Evolutionary conservation across 2,888 invertebrate genomes (phyloP).

Genomic region (Ethmia dodecea): DNA sequence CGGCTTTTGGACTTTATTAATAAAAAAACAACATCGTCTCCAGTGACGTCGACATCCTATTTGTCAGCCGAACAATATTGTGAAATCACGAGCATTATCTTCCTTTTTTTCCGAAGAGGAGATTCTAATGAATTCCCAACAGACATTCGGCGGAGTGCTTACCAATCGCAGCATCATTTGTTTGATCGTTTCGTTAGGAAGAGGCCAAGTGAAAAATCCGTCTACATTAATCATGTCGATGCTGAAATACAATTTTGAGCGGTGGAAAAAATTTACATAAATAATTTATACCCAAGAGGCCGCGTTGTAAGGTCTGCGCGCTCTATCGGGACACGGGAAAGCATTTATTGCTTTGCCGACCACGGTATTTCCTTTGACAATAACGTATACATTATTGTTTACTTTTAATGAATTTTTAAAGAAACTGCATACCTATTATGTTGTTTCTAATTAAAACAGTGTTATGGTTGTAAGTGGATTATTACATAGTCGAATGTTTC

Average conservation of each 20-base stretch:
- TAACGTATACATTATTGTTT: too few species aligned
- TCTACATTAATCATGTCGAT: constrained; percentile 69
- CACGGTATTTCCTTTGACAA: too few species aligned
- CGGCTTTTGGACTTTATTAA: constrained; percentile 13
- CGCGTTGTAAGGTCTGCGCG: constrained; percentile 30
- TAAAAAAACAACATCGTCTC: constrained; percentile 20
- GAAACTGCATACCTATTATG: not conserved
- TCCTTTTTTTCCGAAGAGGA: constrained; percentile 33
- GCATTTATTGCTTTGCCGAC: too few species aligned
- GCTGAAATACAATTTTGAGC: constrained; percentile 68
- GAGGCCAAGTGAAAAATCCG: constrained; percentile 67
- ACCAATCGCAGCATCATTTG: constrained; percentile 62
- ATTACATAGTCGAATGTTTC: constrained; percentile 41
- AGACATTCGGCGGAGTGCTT: constrained; percentile 47
- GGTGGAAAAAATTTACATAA: constrained; percentile 71
- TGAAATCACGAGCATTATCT: constrained; percentile 39
- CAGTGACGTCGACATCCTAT: constrained; percentile 28
- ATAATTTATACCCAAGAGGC: constrained; percentile 69
- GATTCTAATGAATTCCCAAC: constrained; percentile 60
- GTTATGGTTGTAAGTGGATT: constrained; percentile 31
- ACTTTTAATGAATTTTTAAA: not conserved
- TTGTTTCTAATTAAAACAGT: too few species aligned
- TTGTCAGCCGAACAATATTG: constrained; percentile 37
- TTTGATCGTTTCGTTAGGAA: constrained; percentile 60
- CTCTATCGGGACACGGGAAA: too few species aligned